Evolutionary conservation across 2,888 invertebrate species (phyloP), one percentile per base, ranked within the genome.

Genomic region (Odontothrips loti): DNA sequence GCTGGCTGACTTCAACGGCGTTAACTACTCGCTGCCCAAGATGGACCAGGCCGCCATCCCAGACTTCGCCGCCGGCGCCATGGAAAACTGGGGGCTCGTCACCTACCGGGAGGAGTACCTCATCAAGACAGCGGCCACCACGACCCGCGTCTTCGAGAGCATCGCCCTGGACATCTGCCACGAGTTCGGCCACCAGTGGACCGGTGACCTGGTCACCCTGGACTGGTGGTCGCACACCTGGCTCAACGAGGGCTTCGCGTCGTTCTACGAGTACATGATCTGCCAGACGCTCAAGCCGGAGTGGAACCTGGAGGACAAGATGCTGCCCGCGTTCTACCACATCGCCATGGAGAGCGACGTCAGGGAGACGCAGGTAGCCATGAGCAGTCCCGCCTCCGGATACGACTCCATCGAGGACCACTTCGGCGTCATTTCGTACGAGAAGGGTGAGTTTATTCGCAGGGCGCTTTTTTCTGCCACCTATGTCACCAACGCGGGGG

Each of bases 21-120:
- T 75, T 10, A n/a, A n/a, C 23, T 75, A 75, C 68, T 27, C 68
- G 11, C 68, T 75, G 23, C 89, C 90, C 79, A 93, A 93, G 85
- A 85, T 92, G 86, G 95, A 95, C 87, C 89, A 95, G 86, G 91
- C 92, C 81, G 94, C 93, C 0, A 90, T 96, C 80, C 95, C 95
- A 0, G 93, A 94, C 84, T 96, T 95, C 87, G 90, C 91, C 0
- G 92, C 92, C 81, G 92, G 91, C 29, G 93, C 95, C 82, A 94
- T 94, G 92, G 93, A 93, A 86, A 93, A 93, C 86, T 93, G 93
- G 93, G 93, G 93, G 0, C 86, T 93, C 29, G 90, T 92, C 79
- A 91, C 91, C 0, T 91, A 91, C 84, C 88, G 89, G 91, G 68
- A 75, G 68, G 8, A 23, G 4, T 23, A 75, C 27, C 68, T 75